phyloP scores from a whole-genome alignment of 1,140 invertebrate species.

The Portunus trituberculatus region DNA sequence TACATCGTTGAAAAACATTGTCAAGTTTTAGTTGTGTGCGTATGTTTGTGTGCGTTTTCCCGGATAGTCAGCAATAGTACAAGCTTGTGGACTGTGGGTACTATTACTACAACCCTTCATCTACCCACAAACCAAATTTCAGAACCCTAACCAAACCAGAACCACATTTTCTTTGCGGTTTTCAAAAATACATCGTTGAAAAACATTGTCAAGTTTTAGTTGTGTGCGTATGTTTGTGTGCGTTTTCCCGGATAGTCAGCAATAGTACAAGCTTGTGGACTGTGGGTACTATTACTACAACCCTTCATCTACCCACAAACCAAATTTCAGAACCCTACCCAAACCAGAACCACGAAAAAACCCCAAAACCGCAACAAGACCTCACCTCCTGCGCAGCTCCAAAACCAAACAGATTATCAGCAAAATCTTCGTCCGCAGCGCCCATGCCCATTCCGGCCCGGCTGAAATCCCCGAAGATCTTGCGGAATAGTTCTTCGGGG shows the following conservation, averaged over 20 bases:
- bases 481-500: constrained; percentile 95
- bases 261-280: background rate
- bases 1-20: too few relatives aligned
- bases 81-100: background rate
- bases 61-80: too few relatives aligned
- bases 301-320: background rate
- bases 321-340: too few relatives aligned
- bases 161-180: too few relatives aligned
- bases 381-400: constrained; percentile 93
- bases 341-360: too few relatives aligned
- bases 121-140: too few relatives aligned
- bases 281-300: background rate
- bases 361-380: constrained; percentile 19
- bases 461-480: constrained; percentile 82
- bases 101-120: background rate
- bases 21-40: too few relatives aligned
- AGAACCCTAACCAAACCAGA: too few relatives aligned
- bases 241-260: constrained; percentile 89
- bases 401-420: constrained; percentile 93
- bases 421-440: constrained; percentile 88
- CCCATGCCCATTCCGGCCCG: constrained; percentile 75
- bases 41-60: too few relatives aligned
- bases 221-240: too few relatives aligned
- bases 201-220: too few relatives aligned
- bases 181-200: too few relatives aligned